phyloP scores from a whole-genome alignment of 2,888 invertebrate species.

The Andrena camellia region DNA sequence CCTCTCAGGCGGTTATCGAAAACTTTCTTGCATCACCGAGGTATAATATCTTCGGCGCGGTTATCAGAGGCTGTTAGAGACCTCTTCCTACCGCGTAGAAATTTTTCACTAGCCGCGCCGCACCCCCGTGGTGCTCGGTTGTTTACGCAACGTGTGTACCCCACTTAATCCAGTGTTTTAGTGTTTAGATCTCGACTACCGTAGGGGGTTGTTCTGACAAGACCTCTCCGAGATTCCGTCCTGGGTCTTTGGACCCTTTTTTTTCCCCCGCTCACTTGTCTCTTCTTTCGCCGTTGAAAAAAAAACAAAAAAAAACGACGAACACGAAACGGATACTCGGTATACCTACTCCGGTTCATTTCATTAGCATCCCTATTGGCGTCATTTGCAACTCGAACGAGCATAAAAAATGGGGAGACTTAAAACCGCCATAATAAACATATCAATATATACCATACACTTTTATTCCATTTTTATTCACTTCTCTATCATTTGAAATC shows the following conservation, averaged over 20 bases:
- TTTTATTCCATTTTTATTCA: too few relatives aligned
- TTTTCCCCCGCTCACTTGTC: constrained; percentile 38
- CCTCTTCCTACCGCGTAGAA: constrained; percentile 54
- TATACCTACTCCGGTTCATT: background rate
- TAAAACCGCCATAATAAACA: too few relatives aligned
- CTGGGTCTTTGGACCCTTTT: constrained; percentile 41
- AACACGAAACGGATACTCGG: constrained; percentile 37
- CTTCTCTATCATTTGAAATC: too few relatives aligned
- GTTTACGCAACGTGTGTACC: constrained; percentile 72
- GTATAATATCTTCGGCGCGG: background rate
- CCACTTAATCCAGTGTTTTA: constrained; percentile 78
- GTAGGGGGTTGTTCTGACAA: constrained; percentile 71
- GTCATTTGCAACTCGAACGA: too few relatives aligned
- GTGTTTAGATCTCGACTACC: constrained; percentile 75
- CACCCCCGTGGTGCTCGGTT: constrained; percentile 69
- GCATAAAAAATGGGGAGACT: too few relatives aligned
- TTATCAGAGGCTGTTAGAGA: background rate
- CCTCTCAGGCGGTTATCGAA: too few relatives aligned
- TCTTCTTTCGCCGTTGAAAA: constrained; percentile 29
- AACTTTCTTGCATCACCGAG: background rate
- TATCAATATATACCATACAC: too few relatives aligned
- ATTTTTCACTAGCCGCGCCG: constrained; percentile 66
- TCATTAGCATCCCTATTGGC: too few relatives aligned
- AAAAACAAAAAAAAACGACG: constrained; percentile 6
- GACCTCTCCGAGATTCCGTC: constrained; percentile 64